Conservation (phyloP, 2,888 invertebrate species). For the Parnassius apollo region DNA sequence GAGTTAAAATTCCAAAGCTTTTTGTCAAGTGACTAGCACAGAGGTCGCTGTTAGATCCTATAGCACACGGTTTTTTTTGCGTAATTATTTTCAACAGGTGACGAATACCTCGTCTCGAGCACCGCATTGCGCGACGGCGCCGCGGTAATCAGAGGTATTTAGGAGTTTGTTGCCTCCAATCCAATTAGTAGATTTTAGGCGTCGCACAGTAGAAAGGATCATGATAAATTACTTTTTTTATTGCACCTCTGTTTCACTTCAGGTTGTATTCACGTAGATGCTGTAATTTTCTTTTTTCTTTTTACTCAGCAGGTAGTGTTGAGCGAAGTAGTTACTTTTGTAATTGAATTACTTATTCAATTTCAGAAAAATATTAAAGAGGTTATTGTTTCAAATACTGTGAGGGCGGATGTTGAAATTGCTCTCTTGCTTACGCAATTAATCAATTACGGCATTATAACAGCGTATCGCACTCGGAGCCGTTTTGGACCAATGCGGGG, state of each 20-base stretch:
- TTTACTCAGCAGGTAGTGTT: too few relatives aligned
- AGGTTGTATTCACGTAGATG: too few relatives aligned
- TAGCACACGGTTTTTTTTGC: constrained; percentile 76
- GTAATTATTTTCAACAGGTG: constrained; percentile 81
- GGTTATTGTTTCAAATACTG: too few relatives aligned
- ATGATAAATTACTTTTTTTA: constrained; percentile 6
- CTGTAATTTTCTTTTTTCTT: too few relatives aligned
- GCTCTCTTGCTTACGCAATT: too few relatives aligned
- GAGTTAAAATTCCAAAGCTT: constrained; percentile 42
- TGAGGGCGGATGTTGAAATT: too few relatives aligned
- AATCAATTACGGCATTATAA: too few relatives aligned
- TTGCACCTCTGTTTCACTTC: not conserved
- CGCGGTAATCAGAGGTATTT: constrained; percentile 29
- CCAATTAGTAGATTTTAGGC: constrained; percentile 27
- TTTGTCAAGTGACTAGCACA: constrained; percentile 64
- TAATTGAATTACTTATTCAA: too few relatives aligned
- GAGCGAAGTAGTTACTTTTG: too few relatives aligned
- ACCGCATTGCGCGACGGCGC: constrained; percentile 64
- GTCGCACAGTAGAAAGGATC: constrained; percentile 10
- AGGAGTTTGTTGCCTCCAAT: constrained; percentile 29
- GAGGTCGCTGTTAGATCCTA: constrained; percentile 56
- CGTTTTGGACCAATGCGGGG: too few relatives aligned
- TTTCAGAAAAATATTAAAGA: too few relatives aligned
- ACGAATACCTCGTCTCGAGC: constrained; percentile 77
- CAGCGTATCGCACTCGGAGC: too few relatives aligned